Base-by-base conservation (phyloP, 2,888 invertebrate species). In the Venusia cambrica region DNA sequence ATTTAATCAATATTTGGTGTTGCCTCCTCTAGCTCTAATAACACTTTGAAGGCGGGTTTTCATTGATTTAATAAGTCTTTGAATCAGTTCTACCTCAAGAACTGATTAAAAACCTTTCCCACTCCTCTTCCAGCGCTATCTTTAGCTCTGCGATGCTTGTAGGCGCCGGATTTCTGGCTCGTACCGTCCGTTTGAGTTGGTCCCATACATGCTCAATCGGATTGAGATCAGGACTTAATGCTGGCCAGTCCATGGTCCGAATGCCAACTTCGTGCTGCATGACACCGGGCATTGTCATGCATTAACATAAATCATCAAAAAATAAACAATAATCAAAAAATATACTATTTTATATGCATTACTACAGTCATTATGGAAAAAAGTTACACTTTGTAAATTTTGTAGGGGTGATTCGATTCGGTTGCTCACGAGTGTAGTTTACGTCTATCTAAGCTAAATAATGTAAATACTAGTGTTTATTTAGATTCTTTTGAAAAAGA, bases 241-340 rank as follows among this genome's bases (percentile, higher is more conserved):
- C n/a, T n/a, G n/a, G 24, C 14, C 24, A 24, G 13, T 13, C 24
- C 7, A 54, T 50, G 14, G 31, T 14, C 9, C 16, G 32, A 18
- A 42, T 48, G 20, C 27, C 38, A 19, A 54, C 47, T 17, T 49
- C 14, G 5, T 6, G 34, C 44, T n/a, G 40, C 43, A 24, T 42
- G 40, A 36, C 42, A 39, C 17, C 44, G 38, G 31, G 40, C 48
- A 32, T 45, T 43, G 17, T 47, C 45, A 6, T 48, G 40, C 39
- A 47, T 47, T 18, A 25, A 25, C 11, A 25, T 12, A 5, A 28
- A 24, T 1, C 9, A n/a, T n/a, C n/a, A n/a, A n/a, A n/a, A n/a
- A n/a, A n/a, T n/a, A n/a, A n/a, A n/a, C n/a, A n/a, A n/a, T n/a
- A n/a, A n/a, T n/a, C n/a, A n/a, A n/a, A n/a, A n/a, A n/a, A n/a